Evolutionary conservation across 2,888 invertebrate species (phyloP), one percentile per base, ranked within the genome.

Genomic region (Cetonia aurata): DNA sequence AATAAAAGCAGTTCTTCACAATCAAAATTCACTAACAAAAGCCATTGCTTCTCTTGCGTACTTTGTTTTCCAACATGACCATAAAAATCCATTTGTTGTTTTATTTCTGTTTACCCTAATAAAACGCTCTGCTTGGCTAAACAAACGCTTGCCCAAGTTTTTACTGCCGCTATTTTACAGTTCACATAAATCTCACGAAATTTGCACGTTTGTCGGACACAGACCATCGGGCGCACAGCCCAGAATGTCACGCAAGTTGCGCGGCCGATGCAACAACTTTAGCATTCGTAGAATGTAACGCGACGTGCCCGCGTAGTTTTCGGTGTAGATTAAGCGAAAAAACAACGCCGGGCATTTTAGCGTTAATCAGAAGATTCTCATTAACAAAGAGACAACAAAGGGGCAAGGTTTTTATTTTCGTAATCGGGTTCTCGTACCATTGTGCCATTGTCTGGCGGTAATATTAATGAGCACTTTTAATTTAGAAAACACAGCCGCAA

Each of bases 341-440:
- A 70, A 62, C 55, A 56, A 59, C 42, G 17, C 19, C 17, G 8
- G 44, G 56, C 41, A 19, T 44, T 53, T 67, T 41, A 41, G 71
- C 72, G 73, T 73, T 75, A 73, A 75, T 75, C 72, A 72, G 73
- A 69, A 74, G 73, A 62, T 71, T 71, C 71, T 75, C 75, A 75
- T 75, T 75, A 75, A 71, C 67, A 73, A 68, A 74, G 73, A 75
- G 71, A 75, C 60, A 60, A 60, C 60, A 75, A 75, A 69, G 75
- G 67, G 53, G 57, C 72, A 53, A 60, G 69, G 71, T 71, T 75
- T 75, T 75, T 71, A 48, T 37, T 68, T 37, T 46, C 19, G 37
- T 15, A 46, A 42, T n/a, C 68, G 37, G 50, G 31, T 57, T 48
- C 57, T 41, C 57, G 68, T 68, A 57, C 15, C 48, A 65, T 37